A percentile compares a stretch with the other conserved stretches of the same genome.
Conservation (phyloP, 1,140 invertebrate genomes). For the Euura saliciscinereae region DNA sequence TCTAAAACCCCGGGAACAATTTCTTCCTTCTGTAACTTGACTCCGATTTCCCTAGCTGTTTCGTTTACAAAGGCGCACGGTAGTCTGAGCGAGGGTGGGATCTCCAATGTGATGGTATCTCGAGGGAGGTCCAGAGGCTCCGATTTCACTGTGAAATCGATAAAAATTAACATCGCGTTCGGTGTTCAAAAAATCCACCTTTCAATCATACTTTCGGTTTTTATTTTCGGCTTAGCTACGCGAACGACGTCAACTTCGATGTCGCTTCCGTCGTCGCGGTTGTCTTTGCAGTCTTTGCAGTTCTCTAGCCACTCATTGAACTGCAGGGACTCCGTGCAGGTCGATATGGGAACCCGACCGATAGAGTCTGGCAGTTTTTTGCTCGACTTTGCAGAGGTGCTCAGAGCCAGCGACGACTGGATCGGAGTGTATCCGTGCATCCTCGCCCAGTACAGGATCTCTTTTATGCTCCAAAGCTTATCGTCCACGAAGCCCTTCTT, state of each 20-base stretch:
- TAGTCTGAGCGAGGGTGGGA: conserved; percentile 34
- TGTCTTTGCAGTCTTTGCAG: conserved; percentile 10
- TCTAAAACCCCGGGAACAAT: conserved; percentile 45
- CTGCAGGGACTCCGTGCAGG: conserved; percentile 29
- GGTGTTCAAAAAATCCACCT: background rate
- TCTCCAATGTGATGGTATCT: conserved; percentile 31
- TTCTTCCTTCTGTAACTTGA: conserved; percentile 45
- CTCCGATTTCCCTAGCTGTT: conserved; percentile 42
- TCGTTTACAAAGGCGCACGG: conserved; percentile 45
- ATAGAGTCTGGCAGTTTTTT: conserved; percentile 12
- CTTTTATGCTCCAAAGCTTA: conserved; percentile 57
- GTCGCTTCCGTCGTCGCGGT: background rate
- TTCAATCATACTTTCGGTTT: background rate
- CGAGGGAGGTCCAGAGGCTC: background rate
- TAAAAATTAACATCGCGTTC: too few species aligned
- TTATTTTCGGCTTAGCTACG: background rate
- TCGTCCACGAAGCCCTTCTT: conserved; percentile 41
- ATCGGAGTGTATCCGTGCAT: conserved; percentile 56
- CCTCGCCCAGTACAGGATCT: conserved; percentile 61
- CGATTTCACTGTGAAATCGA: background rate
- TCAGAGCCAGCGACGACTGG: conserved; percentile 10
- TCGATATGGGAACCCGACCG: conserved; percentile 20
- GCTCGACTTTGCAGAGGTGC: conserved; percentile 18
- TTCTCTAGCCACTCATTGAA: conserved; percentile 38
- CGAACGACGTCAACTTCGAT: background rate